A percentile compares a stretch with the other conserved stretches of the same genome.
These are phyloP conservation scores for Actinia equina DNA, from an alignment of 64 coral and sea anemone genomes.

Conservation along the genomic window DNA sequence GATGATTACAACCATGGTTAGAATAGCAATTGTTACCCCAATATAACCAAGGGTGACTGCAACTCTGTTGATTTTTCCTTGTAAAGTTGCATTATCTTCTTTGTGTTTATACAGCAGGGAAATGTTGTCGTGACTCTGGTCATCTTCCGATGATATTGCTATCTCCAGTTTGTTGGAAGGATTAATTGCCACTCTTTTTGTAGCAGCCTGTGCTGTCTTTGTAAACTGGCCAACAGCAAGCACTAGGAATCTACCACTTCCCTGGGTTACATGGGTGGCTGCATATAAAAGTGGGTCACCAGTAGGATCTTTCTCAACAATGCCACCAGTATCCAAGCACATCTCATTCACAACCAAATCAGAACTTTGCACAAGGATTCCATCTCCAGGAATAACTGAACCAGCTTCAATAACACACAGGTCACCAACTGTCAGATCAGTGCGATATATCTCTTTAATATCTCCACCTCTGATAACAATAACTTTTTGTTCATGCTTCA, in stretches of 20 bases:
- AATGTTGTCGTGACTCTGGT: conserved; percentile 2
- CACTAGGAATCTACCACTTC: conserved; percentile 68
- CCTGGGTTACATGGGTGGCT: conserved; percentile 80
- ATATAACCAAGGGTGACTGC: conserved; percentile 62
- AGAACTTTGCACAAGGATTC: conserved; percentile 74
- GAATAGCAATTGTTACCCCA: conserved; percentile 42
- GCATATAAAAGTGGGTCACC: conserved; percentile 59
- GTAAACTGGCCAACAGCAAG: conserved; percentile 70
- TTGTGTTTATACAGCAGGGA: conserved; percentile 18
- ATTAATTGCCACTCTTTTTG: background rate
- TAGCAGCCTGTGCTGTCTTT: background rate
- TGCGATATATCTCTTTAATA: conserved; percentile 30
- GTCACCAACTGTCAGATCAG: conserved; percentile 67
- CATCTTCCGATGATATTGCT: background rate
- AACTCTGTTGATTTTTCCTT: conserved; percentile 68
- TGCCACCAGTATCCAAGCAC: conserved; percentile 9
- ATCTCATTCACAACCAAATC: conserved; percentile 73
- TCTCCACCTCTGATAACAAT: conserved; percentile 52
- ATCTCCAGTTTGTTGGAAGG: conserved; percentile 8
- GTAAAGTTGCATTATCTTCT: conserved; percentile 46
- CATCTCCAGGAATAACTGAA: conserved; percentile 76
- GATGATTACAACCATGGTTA: conserved; percentile 65
- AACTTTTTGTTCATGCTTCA: conserved; percentile 55
- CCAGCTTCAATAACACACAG: conserved; percentile 65
- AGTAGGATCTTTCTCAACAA: conserved; percentile 33